A percentile compares a stretch with the other conserved stretches of the same genome.
Conservation (phyloP, 2,113 vertebrate genomes). For the Acrocephalus arundinaceus region DNA sequence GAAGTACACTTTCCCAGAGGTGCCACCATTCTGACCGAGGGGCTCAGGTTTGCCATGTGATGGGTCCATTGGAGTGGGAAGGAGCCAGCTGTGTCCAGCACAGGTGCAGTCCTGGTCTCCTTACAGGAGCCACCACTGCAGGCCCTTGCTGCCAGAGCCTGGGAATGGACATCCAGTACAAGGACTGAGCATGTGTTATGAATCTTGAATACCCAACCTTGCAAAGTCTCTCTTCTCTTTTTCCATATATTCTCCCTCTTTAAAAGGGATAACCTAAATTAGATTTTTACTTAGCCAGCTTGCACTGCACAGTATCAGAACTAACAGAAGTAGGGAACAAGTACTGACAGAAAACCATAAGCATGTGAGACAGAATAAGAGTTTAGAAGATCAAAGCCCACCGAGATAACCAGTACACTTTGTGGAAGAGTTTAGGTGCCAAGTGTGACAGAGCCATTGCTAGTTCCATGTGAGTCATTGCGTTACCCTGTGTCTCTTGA, state of each 20-base stretch:
- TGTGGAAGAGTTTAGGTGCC: not conserved
- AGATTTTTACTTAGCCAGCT: not conserved
- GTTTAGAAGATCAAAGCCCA: not conserved
- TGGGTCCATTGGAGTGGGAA: accelerated
- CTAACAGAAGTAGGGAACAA: not conserved
- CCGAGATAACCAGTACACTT: not conserved
- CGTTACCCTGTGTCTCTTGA: not conserved
- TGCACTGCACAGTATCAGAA: not conserved
- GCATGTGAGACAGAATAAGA: not conserved
- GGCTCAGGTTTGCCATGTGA: not conserved
- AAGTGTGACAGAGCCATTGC: accelerated
- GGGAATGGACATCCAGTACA: accelerated
- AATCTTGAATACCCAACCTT: not conserved
- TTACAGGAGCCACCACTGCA: not conserved
- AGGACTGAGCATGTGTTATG: not conserved
- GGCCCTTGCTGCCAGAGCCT: not conserved
- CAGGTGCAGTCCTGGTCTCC: accelerated
- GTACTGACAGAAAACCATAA: not conserved
- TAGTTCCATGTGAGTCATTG: not conserved
- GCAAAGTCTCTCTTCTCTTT: not conserved
- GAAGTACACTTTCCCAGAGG: not conserved
- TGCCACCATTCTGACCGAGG: no score
- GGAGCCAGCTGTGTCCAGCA: accelerated
- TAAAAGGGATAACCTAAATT: not conserved
- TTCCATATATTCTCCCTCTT: not conserved